A percentile compares a stretch with the other conserved stretches of the same genome.
phyloP scores from a whole-genome alignment of 2,888 invertebrate species.

The Automeris io region DNA sequence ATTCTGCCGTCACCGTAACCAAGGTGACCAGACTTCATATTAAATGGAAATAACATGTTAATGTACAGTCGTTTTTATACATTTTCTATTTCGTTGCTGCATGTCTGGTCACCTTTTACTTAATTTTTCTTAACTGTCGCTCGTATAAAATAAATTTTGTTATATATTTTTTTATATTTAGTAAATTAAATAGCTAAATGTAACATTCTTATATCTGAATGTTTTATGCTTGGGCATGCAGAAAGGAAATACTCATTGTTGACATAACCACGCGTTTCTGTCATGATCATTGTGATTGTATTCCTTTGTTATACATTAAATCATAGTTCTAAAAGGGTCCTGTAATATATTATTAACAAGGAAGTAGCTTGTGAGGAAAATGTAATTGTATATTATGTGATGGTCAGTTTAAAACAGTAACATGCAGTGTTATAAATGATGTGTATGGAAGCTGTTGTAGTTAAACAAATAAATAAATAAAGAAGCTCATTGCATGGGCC shows the following conservation, averaged over 20 bases:
- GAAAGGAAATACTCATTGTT: slow-evolving; percentile 63
- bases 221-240: slow-evolving; percentile 75
- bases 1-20: slow-evolving; percentile 64
- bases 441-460: too few relatives aligned
- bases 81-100: slow-evolving; percentile 59
- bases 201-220: slow-evolving; percentile 50
- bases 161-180: slow-evolving; percentile 40
- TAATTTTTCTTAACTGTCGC: slow-evolving; percentile 34
- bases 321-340: too few relatives aligned
- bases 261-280: slow-evolving; percentile 33
- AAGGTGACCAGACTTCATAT: slow-evolving; percentile 68
- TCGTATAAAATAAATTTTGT: slow-evolving; percentile 46
- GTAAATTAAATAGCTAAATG: slow-evolving; percentile 51
- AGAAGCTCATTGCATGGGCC: too few relatives aligned
- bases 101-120: slow-evolving; percentile 72
- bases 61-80: not conserved
- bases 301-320: not conserved
- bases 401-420: too few relatives aligned
- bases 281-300: slow-evolving; percentile 43
- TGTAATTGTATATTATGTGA: too few relatives aligned
- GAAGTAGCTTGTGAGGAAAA: too few relatives aligned
- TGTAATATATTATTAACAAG: too few relatives aligned
- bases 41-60: slow-evolving; percentile 11
- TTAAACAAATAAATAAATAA: too few relatives aligned
- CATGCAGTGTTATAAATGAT: too few relatives aligned